Conservation (phyloP, 2,888 invertebrate genomes). For the Slavum lentiscoides region DNA sequence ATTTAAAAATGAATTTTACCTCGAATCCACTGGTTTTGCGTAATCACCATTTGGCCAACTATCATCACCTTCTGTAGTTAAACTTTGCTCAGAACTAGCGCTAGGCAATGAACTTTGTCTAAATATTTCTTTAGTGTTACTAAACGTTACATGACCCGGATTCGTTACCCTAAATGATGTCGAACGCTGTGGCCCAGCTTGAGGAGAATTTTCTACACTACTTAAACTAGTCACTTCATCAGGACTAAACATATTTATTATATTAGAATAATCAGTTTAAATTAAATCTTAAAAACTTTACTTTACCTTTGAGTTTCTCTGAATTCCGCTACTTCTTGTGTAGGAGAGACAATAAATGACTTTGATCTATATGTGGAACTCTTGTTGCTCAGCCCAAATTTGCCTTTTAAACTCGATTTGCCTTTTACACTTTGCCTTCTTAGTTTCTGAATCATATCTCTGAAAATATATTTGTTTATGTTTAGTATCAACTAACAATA, state of each 20-base stretch:
- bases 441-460: conserved; percentile 91
- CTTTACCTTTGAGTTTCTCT: conserved; percentile 44
- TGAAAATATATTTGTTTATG: conserved; percentile 57
- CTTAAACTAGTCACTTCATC: conserved; percentile 46
- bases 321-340: conserved; percentile 60
- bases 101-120: conserved; percentile 80
- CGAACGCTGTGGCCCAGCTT: conserved; percentile 38
- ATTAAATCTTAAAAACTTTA: not conserved
- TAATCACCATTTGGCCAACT: conserved; percentile 49
- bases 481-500: conserved; percentile 8
- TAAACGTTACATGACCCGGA: conserved; percentile 43
- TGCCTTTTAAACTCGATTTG: conserved; percentile 73
- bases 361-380: conserved; percentile 71
- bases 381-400: conserved; percentile 70
- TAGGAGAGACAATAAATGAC: conserved; percentile 75
- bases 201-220: conserved; percentile 49
- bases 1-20: conserved; percentile 28
- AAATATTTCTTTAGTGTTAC: conserved; percentile 54
- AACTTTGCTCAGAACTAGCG: conserved; percentile 69
- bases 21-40: conserved; percentile 7
- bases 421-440: conserved; percentile 78
- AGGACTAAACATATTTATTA: conserved; percentile 18
- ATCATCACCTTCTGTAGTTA: conserved; percentile 57
- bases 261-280: not conserved
- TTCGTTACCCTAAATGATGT: conserved; percentile 36